Evolutionary conservation across 2,797 vertebrate genomes (phyloP).

Genomic region (Silurus aristotelis): DNA sequence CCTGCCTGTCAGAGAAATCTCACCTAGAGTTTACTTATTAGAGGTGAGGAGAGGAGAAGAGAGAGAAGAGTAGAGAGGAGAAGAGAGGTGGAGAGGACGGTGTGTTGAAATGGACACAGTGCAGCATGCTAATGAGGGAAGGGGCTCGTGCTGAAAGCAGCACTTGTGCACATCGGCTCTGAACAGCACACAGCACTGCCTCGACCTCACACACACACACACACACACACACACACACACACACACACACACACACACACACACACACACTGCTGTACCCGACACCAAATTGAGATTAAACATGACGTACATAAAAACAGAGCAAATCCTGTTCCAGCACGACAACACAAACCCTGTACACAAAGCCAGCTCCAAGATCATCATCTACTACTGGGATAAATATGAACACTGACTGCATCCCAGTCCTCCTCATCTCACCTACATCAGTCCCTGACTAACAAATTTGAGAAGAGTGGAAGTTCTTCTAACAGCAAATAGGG

Average conservation of each 20-base stretch:
- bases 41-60: slow-evolving; percentile 34
- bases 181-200: slow-evolving; percentile 69
- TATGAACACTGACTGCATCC: no score
- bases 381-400: no score
- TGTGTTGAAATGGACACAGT: slow-evolving; percentile 71
- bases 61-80: not conserved
- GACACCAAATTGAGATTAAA: no score
- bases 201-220: not conserved
- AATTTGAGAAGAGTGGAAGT: no score
- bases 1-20: slow-evolving; percentile 17
- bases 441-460: no score
- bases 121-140: slow-evolving; percentile 78
- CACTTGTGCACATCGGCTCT: slow-evolving; percentile 78
- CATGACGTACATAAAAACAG: no score
- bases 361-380: no score
- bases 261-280: slow-evolving; percentile 44
- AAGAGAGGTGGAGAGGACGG: slow-evolving; percentile 52
- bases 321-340: no score
- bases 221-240: no score
- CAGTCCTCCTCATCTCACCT: no score
- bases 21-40: slow-evolving; percentile 8
- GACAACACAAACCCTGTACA: no score
- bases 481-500: no score
- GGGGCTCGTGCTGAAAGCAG: slow-evolving; percentile 75
- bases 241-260: not conserved